phyloP scores from a whole-genome alignment of 30 jellyfish, hydroid and myxozoan species.

The Turritopsis dohrnii region DNA sequence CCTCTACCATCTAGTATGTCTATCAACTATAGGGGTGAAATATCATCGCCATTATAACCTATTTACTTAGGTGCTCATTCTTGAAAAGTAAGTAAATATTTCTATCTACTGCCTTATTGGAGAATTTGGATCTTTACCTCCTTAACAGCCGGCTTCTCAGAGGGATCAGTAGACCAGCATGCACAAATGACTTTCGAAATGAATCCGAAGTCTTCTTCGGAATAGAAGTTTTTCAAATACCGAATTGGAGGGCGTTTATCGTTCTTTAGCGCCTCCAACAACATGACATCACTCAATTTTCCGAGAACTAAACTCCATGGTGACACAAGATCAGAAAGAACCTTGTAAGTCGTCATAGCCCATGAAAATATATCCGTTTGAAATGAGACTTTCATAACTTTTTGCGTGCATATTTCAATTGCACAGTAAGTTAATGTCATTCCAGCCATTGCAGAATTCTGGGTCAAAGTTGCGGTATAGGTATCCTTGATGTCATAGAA shows the following conservation, averaged over 20 bases:
- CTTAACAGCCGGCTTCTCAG: too few relatives aligned
- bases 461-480: not conserved
- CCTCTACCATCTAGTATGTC: too few relatives aligned
- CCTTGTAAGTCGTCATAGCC: not conserved
- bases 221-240: not conserved
- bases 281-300: not conserved
- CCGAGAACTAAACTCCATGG: not conserved
- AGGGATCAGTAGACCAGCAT: too few relatives aligned
- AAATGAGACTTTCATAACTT: not conserved
- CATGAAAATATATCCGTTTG: not conserved
- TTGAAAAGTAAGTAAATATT: too few relatives aligned
- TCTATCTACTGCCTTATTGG: too few relatives aligned
- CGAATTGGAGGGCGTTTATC: not conserved
- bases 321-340: not conserved
- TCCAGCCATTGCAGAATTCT: not conserved
- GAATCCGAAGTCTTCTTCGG: not conserved
- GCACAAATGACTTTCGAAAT: too few relatives aligned
- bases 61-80: too few relatives aligned
- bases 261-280: not conserved
- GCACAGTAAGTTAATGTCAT: conserved; percentile 5
- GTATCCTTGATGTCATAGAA: conserved; percentile 6
- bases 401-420: not conserved
- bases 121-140: too few relatives aligned
- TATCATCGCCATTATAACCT: too few relatives aligned
- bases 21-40: too few relatives aligned